Percentiles rank a stretch among this genome's conserved stretches.
Evolutionary conservation across 2,113 vertebrate species (phyloP).

Genomic region (Perccottus glenii): DNA sequence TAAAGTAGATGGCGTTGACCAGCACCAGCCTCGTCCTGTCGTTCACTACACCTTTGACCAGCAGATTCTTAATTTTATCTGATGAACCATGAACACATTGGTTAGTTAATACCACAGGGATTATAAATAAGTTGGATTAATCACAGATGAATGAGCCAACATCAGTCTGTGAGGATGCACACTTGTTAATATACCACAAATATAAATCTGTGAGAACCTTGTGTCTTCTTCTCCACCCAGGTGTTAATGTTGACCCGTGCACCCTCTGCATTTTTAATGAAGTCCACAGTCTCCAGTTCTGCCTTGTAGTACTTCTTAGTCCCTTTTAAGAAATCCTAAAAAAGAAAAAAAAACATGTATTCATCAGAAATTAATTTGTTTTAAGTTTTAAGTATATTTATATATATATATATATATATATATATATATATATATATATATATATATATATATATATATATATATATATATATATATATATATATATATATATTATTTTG

Average conservation of each 20-base stretch:
- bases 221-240: constrained; percentile 80
- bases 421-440: too few species aligned
- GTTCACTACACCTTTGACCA: constrained; percentile 75
- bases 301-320: constrained; percentile 70
- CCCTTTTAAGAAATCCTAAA: constrained; percentile 70
- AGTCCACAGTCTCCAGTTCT: constrained; percentile 78
- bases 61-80: constrained; percentile 89
- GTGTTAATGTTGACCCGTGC: constrained; percentile 75
- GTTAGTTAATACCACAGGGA: background rate
- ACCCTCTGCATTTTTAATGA: constrained; percentile 39
- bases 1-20: constrained; percentile 96
- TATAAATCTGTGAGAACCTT: constrained; percentile 53
- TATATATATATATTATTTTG: too few species aligned
- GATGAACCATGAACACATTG: background rate
- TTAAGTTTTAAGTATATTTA: too few species aligned
- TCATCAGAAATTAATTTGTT: too few species aligned
- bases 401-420: too few species aligned
- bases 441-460: too few species aligned
- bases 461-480: too few species aligned
- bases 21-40: constrained; percentile 81
- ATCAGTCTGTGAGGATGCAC: too few species aligned
- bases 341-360: background rate
- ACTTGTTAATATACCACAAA: too few species aligned
- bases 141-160: background rate
- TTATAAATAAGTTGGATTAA: background rate